phyloP scores from a whole-genome alignment of 1,140 invertebrate species.

The Sarcophaga peregrina region DNA sequence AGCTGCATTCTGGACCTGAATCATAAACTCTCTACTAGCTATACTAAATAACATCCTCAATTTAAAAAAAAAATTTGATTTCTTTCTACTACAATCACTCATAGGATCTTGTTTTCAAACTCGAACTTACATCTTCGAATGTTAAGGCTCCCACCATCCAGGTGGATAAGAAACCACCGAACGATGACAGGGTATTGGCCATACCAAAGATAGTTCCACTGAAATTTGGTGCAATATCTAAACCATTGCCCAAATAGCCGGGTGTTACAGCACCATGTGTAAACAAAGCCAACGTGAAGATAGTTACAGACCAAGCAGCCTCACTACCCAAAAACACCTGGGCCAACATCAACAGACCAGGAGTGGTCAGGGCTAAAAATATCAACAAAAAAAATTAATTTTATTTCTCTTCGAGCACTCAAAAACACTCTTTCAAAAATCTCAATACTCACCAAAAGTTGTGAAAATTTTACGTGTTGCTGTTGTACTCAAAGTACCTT shows the following conservation, averaged over 20 bases:
- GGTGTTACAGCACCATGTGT: conserved; percentile 87
- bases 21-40: too few relatives aligned
- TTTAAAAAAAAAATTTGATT: background rate
- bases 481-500: conserved; percentile 76
- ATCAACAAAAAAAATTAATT: conserved; percentile 15
- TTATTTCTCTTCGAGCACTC: background rate
- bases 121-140: conserved; percentile 73
- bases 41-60: too few relatives aligned
- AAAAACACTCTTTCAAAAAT: background rate
- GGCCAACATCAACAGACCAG: conserved; percentile 76
- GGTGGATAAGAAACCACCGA: conserved; percentile 88
- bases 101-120: background rate
- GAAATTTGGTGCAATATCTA: conserved; percentile 91
- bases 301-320: conserved; percentile 75
- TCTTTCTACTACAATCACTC: background rate
- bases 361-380: conserved; percentile 71
- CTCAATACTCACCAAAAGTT: conserved; percentile 69
- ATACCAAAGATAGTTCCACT: conserved; percentile 91
- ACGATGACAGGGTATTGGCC: conserved; percentile 88
- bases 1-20: too few relatives aligned
- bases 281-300: conserved; percentile 82
- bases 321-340: conserved; percentile 78
- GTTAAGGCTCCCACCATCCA: conserved; percentile 87
- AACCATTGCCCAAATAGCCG: conserved; percentile 87
- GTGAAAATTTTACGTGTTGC: conserved; percentile 77